phyloP scores from a whole-genome alignment of 2,113 vertebrate genomes.

The Brienomyrus longianalis region DNA sequence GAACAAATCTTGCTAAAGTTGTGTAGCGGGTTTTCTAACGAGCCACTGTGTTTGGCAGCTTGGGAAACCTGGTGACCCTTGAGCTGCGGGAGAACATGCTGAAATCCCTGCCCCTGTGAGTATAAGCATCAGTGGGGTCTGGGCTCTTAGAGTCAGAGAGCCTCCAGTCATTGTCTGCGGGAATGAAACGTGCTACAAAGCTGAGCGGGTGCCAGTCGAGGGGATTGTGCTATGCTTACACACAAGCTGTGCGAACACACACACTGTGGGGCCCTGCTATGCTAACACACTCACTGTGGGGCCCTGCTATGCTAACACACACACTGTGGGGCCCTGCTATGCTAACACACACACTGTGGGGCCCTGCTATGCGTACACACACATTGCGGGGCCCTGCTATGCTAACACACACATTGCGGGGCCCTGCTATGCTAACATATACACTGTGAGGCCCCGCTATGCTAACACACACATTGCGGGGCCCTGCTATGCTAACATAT shows the following conservation, averaged over 20 bases:
- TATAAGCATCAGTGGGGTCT: slow-evolving; percentile 26
- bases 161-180: not conserved
- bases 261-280: not conserved
- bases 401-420: not conserved
- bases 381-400: not conserved
- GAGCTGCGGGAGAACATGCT: slow-evolving; percentile 95
- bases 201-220: not conserved
- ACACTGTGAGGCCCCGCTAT: too few relatives aligned
- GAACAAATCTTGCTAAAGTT: not conserved
- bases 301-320: too few relatives aligned
- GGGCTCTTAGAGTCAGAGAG: not conserved
- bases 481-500: too few relatives aligned
- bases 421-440: too few relatives aligned
- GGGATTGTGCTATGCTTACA: not conserved
- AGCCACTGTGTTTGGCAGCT: slow-evolving; percentile 54
- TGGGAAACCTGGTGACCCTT: slow-evolving; percentile 91
- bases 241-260: not conserved
- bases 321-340: too few relatives aligned
- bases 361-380: not conserved
- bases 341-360: too few relatives aligned
- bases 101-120: slow-evolving; percentile 91
- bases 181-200: not conserved
- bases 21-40: not conserved
- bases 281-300: too few relatives aligned
- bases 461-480: too few relatives aligned